phyloP scores from a whole-genome alignment of 2,797 vertebrate species.

The Hypotaenidia philippensis region DNA sequence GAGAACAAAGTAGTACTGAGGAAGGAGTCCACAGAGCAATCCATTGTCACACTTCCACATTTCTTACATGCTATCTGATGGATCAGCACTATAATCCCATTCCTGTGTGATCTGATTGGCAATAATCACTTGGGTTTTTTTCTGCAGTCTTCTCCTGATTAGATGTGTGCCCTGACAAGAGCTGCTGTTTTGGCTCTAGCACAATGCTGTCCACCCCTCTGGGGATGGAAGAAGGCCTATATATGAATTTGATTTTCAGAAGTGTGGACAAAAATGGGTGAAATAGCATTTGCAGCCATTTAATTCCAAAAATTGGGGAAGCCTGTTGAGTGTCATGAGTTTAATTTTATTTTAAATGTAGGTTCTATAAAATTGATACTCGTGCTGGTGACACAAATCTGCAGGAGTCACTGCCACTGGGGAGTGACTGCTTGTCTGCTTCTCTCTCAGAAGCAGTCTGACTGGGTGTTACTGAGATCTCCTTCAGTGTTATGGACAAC shows the following conservation, averaged over 20 bases:
- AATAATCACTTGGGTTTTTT: neutral
- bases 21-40: neutral
- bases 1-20: neutral
- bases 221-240: neutral
- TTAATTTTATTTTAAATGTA: neutral
- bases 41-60: neutral
- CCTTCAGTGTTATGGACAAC: neutral
- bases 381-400: rapidly evolving
- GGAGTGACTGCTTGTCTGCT: neutral
- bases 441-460: neutral
- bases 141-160: neutral
- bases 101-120: neutral
- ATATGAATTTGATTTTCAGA: neutral
- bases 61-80: neutral
- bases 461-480: neutral
- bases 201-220: too few relatives aligned
- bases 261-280: neutral
- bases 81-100: neutral
- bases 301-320: neutral
- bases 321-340: neutral
- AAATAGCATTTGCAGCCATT: neutral
- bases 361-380: neutral
- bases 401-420: neutral
- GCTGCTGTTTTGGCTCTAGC: neutral
- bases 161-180: neutral